These are phyloP conservation scores for Melanotaenia parkinsoni DNA, from an alignment of 2,797 vertebrate species.

Conservation along the genomic window DNA sequence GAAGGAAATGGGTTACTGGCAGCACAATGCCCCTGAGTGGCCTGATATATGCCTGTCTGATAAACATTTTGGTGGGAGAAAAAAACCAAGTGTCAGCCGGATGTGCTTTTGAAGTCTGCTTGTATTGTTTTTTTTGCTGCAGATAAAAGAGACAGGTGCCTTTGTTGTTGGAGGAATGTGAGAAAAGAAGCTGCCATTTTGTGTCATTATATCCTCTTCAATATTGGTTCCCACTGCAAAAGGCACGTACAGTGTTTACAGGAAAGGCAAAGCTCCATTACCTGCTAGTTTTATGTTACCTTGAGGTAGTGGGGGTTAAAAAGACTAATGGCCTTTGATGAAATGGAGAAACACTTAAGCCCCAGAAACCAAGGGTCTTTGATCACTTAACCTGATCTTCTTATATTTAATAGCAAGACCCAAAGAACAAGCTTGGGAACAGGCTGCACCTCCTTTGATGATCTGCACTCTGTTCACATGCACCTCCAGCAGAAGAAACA, in stretches of 20 bases:
- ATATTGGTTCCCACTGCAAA: slow-evolving; percentile 84
- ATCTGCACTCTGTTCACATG: slow-evolving; percentile 56
- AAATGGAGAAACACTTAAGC: slow-evolving; percentile 67
- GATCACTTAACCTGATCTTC: slow-evolving; percentile 77
- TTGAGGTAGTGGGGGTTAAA: slow-evolving; percentile 52
- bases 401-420: slow-evolving; percentile 78
- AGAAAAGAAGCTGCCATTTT: slow-evolving; percentile 68
- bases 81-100: slow-evolving; percentile 75
- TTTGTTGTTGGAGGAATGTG: slow-evolving; percentile 72
- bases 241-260: slow-evolving; percentile 84
- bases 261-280: slow-evolving; percentile 81
- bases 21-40: slow-evolving; percentile 73
- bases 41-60: slow-evolving; percentile 71
- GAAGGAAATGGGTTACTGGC: slow-evolving; percentile 70
- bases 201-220: slow-evolving; percentile 73
- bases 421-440: slow-evolving; percentile 77
- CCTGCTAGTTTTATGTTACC: slow-evolving; percentile 82
- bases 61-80: slow-evolving; percentile 77
- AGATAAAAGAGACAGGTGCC: slow-evolving; percentile 80
- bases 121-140: slow-evolving; percentile 67
- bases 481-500: slow-evolving; percentile 72
- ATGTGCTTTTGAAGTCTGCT: slow-evolving; percentile 81
- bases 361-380: slow-evolving; percentile 59
- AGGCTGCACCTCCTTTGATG: slow-evolving; percentile 71
- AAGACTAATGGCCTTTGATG: slow-evolving; percentile 69